Base-by-base conservation (phyloP, 2,113 vertebrate genomes). In the Brachionichthys hirsutus region DNA sequence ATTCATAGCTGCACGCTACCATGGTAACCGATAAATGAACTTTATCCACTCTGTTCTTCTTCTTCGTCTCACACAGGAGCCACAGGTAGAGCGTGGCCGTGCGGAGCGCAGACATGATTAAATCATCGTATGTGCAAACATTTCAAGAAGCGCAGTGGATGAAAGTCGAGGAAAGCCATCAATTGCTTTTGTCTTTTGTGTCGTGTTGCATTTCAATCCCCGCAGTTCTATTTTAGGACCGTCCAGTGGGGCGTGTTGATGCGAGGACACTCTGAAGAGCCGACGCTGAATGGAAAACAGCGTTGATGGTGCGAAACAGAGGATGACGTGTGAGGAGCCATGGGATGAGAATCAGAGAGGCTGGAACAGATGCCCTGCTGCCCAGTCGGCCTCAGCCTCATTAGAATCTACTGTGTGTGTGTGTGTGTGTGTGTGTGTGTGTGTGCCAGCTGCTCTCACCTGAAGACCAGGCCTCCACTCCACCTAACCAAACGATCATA, bases 351-450 rank as follows among this genome's bases (percentile, higher is more conserved):
- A 77, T 74, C 69, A 75, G 68, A 51, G 67, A 75, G 52, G 73
- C 70, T 61, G 45, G 62, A 78, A 72, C 73, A 75, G 66, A 60
- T 60, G 16, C 43, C 67, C 70, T 78, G 75, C 71, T 74, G 76
- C 82, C 76, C 77, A 77, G 72, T 76, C 81, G 80, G 81, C 76
- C 49, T 77, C 53, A 30, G 77, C 75, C 83, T 87, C 83, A 85
- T 88, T 88, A 83, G 70, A 87, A 73, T 81, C 62, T 73, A 80
- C 78, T 71, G 82, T 62, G 80, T 77, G 73, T 75, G 65, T 38
- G 14, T 50, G 16, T 42, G 48, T 50, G 14, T 50, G 53, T 42
- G 51, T n/a, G 43, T 19, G 50, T 45, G 30, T 49, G 42, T 43
- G 51, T 68, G 41, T 51, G 35, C 18, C 35, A 44, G 51, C 57